These are phyloP conservation scores for Imbricaverruca yamaguchii DNA, from an alignment of 2,888 invertebrate species.

Conservation along the genomic window DNA sequence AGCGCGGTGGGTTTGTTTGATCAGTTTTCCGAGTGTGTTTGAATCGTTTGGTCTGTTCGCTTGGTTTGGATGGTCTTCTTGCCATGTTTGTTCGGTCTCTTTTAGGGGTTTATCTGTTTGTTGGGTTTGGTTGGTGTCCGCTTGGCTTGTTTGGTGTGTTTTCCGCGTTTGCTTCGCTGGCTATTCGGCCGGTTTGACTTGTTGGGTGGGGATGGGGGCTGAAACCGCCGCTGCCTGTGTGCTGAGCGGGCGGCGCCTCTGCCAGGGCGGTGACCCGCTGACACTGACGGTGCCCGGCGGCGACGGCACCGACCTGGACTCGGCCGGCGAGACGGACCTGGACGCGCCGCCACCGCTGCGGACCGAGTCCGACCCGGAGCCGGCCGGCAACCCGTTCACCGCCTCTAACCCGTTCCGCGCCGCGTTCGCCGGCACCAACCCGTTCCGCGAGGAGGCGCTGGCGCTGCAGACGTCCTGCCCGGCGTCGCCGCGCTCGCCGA, in stretches of 20 bases:
- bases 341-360: neutral
- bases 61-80: neutral
- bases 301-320: slow-evolving; percentile 20
- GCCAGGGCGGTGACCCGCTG: slow-evolving; percentile 33
- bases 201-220: neutral
- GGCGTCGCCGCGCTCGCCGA: neutral
- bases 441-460: slow-evolving; percentile 14
- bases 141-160: neutral
- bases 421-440: slow-evolving; percentile 1
- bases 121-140: neutral
- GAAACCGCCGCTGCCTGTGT: neutral
- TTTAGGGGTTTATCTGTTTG: neutral
- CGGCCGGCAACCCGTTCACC: neutral
- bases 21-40: too few relatives aligned
- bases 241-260: neutral
- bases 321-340: slow-evolving; percentile 14
- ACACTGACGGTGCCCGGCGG: slow-evolving; percentile 29
- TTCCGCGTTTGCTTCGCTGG: too few relatives aligned
- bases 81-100: neutral
- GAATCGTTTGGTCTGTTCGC: too few relatives aligned
- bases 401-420: slow-evolving; percentile 18
- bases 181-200: neutral
- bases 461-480: neutral
- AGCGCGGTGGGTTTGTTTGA: neutral
- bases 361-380: neutral